Evolutionary conservation across 2,888 invertebrate genomes (phyloP).

Genomic region (Lepidochrysops patricia): DNA sequence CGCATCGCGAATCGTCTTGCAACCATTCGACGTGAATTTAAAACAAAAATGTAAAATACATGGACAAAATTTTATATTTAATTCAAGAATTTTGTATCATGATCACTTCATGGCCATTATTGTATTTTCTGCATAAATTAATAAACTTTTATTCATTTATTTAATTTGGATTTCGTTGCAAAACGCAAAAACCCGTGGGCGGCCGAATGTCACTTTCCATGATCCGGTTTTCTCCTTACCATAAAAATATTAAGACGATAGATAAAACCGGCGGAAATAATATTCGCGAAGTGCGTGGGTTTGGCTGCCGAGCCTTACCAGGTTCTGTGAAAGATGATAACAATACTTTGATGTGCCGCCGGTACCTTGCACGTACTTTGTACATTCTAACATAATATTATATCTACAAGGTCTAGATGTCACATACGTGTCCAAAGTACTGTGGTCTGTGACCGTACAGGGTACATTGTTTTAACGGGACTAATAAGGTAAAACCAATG

Average conservation of each 20-base stretch:
- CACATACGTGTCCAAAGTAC: not conserved
- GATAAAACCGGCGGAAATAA: not conserved
- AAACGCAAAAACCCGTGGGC: not conserved
- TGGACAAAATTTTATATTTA: too few species aligned
- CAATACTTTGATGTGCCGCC: slow-evolving; percentile 5
- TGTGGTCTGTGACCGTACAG: not conserved
- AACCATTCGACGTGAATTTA: too few species aligned
- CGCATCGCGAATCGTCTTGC: too few species aligned
- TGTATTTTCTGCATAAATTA: not conserved
- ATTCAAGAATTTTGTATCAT: too few species aligned
- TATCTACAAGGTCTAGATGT: not conserved
- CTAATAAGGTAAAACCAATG: not conserved
- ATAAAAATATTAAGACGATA: not conserved
- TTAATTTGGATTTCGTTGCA: too few species aligned
- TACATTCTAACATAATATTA: not conserved
- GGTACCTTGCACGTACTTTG: not conserved
- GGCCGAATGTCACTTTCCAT: too few species aligned
- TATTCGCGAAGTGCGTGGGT: not conserved
- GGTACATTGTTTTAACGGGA: not conserved
- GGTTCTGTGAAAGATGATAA: not conserved
- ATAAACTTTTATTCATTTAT: too few species aligned
- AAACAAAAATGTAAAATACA: too few species aligned
- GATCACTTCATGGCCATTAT: too few species aligned
- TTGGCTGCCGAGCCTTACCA: not conserved
- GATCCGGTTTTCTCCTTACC: not conserved